Evolutionary conservation across 2,888 invertebrate species (phyloP).

Genomic region (Melipona bicolor): DNA sequence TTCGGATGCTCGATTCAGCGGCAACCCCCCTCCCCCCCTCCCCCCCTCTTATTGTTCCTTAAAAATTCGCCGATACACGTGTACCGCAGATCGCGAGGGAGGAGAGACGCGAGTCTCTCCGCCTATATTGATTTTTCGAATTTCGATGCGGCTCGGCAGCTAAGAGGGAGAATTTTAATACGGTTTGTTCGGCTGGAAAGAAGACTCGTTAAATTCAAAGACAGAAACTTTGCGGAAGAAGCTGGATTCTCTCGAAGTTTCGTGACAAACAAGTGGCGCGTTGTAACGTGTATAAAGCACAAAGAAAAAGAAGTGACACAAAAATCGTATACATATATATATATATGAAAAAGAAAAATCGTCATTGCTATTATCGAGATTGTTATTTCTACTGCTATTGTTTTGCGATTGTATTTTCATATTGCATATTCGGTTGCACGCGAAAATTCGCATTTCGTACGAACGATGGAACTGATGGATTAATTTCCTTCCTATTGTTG

Average conservation of each 20-base stretch:
- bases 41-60: neutral
- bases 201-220: neutral
- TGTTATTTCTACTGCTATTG: too few species aligned
- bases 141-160: neutral
- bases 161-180: neutral
- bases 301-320: neutral
- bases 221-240: neutral
- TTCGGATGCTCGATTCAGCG: too few species aligned
- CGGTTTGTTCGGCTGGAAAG: neutral
- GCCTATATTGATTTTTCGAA: neutral
- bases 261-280: neutral
- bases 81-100: neutral
- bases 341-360: too few species aligned
- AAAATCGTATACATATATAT: too few species aligned
- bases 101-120: neutral
- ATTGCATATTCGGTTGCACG: too few species aligned
- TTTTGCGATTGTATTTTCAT: too few species aligned
- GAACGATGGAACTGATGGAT: too few species aligned
- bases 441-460: too few species aligned
- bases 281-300: neutral
- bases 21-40: too few species aligned
- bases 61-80: neutral
- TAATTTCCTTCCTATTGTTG: too few species aligned
- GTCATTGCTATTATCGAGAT: too few species aligned
- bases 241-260: neutral